phyloP scores from a whole-genome alignment of 53 echinoderm and acorn worm species.

The Echinometra lucunter region DNA sequence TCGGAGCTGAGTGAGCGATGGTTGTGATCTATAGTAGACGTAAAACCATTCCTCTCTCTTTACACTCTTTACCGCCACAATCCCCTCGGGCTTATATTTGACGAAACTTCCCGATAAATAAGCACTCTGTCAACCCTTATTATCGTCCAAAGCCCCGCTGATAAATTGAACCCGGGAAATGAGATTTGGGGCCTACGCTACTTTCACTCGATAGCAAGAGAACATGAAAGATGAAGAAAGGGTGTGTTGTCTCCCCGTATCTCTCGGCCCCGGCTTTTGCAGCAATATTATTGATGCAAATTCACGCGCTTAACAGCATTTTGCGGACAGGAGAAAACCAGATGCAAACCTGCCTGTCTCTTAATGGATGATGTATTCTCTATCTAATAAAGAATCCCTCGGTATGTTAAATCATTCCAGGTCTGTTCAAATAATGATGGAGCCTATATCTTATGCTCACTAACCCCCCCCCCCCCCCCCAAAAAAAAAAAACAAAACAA shows the following conservation, averaged over 20 bases:
- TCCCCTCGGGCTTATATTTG: constrained; percentile 66
- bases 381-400: neutral
- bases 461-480: too few species aligned
- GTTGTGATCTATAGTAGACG: constrained; percentile 47
- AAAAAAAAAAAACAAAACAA: too few species aligned
- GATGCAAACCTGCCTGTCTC: constrained; percentile 15
- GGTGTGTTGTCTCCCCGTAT: neutral
- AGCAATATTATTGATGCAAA: constrained; percentile 58
- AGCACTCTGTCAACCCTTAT: constrained; percentile 65
- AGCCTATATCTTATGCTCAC: neutral
- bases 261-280: neutral
- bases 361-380: neutral
- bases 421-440: constrained; percentile 17
- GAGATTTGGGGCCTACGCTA: constrained; percentile 63
- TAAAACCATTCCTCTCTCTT: constrained; percentile 51
- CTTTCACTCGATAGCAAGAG: constrained; percentile 20
- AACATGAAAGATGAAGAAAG: constrained; percentile 4
- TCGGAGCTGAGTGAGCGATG: constrained; percentile 41
- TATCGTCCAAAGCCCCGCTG: constrained; percentile 53
- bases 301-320: constrained; percentile 51
- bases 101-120: constrained; percentile 66
- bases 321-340: constrained; percentile 23
- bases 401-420: constrained; percentile 47
- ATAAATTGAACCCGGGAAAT: constrained; percentile 64
- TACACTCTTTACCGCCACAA: constrained; percentile 43